Evolutionary conservation across 2,797 vertebrate species (phyloP).

Genomic region (Threskiornis aethiopicus): DNA sequence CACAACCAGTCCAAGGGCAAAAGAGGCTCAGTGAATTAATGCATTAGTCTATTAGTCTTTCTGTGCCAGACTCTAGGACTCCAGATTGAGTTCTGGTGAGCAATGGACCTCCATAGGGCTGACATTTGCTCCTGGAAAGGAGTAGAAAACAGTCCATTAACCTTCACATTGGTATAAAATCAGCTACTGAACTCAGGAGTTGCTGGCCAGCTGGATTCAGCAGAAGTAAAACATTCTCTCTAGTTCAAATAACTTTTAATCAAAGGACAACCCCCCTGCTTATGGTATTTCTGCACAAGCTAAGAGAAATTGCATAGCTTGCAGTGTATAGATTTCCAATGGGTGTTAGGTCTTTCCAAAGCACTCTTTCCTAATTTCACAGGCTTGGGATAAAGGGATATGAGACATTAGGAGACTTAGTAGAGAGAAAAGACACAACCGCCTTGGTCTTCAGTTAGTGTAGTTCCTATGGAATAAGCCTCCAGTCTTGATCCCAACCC

Average conservation of each 20-base stretch:
- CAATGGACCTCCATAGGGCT: slow-evolving; percentile 1
- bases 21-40: slow-evolving; percentile 37
- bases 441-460: neutral
- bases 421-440: neutral
- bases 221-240: neutral
- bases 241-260: neutral
- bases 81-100: slow-evolving; percentile 30
- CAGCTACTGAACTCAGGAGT: slow-evolving; percentile 7
- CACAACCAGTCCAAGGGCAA: neutral
- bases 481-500: neutral
- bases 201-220: neutral
- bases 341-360: neutral
- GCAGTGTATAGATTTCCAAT: neutral
- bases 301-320: neutral
- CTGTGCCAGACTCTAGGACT: neutral
- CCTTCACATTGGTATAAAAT: slow-evolving; percentile 19
- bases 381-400: neutral
- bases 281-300: neutral
- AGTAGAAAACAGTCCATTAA: slow-evolving; percentile 18
- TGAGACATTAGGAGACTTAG: neutral
- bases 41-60: slow-evolving; percentile 35
- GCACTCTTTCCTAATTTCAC: neutral
- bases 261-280: neutral
- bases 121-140: slow-evolving; percentile 39
- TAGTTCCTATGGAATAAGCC: neutral